phyloP scores from a whole-genome alignment of 2,888 invertebrate species.

The Rhagium mordax region DNA sequence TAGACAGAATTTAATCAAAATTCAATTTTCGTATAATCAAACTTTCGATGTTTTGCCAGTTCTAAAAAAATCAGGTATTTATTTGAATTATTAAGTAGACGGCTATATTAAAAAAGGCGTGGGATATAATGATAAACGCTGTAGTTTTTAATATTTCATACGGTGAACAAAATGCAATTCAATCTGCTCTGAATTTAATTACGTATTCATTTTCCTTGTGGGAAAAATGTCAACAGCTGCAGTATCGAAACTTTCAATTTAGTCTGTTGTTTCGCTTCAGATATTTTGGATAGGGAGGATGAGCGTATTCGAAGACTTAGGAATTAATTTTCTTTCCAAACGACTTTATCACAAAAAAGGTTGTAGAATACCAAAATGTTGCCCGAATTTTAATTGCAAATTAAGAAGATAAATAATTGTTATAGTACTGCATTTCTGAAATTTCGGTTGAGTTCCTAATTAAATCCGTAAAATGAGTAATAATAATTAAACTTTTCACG shows the following conservation, averaged over 20 bases:
- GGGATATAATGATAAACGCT: conserved; percentile 42
- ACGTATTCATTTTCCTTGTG: conserved; percentile 62
- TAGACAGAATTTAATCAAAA: neutral
- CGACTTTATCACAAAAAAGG: conserved; percentile 56
- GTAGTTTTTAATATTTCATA: conserved; percentile 51
- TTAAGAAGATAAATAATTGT: conserved; percentile 51
- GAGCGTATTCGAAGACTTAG: conserved; percentile 42
- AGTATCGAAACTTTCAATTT: conserved; percentile 61
- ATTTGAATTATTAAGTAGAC: neutral
- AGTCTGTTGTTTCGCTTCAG: conserved; percentile 54
- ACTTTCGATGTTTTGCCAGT: neutral
- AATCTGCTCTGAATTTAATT: conserved; percentile 62
- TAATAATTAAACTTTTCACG: no score
- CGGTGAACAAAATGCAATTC: conserved; percentile 57
- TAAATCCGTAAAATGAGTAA: no score
- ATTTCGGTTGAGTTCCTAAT: no score
- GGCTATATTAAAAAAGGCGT: conserved; percentile 8
- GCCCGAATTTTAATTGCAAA: conserved; percentile 53
- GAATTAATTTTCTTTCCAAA: conserved; percentile 51
- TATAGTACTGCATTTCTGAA: no score
- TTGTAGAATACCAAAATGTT: conserved; percentile 48
- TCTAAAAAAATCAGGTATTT: neutral
- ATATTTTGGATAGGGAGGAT: conserved; percentile 52
- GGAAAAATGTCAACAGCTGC: conserved; percentile 64
- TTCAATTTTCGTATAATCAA: neutral